Conservation (phyloP, 2,113 vertebrate genomes). For the Conger conger region DNA sequence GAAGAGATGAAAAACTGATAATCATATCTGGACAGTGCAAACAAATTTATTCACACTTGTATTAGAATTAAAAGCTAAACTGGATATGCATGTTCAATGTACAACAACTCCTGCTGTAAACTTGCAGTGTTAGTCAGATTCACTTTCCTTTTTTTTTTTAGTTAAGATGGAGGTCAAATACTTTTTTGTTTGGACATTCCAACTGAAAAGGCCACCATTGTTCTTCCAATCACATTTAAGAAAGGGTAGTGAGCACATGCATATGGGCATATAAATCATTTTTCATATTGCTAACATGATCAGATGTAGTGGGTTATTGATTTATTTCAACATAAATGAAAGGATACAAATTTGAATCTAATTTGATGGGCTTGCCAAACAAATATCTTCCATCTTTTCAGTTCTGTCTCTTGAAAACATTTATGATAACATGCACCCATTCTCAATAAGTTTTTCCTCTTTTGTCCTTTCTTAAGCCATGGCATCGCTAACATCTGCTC, state of each 20-base stretch:
- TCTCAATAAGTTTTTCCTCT: constrained; percentile 27
- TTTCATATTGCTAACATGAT: background rate
- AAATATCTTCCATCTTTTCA: constrained; percentile 7
- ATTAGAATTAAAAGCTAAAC: background rate
- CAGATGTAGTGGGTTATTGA: background rate
- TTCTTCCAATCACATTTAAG: background rate
- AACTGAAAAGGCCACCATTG: background rate
- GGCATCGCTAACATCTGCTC: background rate
- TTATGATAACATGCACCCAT: constrained; percentile 5
- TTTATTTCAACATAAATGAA: constrained; percentile 11
- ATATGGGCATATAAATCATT: background rate
- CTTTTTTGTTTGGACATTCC: background rate
- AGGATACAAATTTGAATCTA: constrained; percentile 33
- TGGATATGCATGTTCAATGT: constrained; percentile 12
- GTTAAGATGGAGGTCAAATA: background rate
- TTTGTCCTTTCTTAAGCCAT: background rate
- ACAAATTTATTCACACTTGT: background rate
- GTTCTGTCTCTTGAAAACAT: constrained; percentile 23
- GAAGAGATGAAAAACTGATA: background rate
- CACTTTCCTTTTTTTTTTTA: background rate
- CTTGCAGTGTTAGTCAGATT: constrained; percentile 15
- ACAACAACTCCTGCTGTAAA: constrained; percentile 5
- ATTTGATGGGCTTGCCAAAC: constrained; percentile 16
- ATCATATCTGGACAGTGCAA: background rate
- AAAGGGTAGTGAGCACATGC: background rate